phyloP scores from a whole-genome alignment of 92 coral and sea anemone species.

The Palythoa heliodiscus region DNA sequence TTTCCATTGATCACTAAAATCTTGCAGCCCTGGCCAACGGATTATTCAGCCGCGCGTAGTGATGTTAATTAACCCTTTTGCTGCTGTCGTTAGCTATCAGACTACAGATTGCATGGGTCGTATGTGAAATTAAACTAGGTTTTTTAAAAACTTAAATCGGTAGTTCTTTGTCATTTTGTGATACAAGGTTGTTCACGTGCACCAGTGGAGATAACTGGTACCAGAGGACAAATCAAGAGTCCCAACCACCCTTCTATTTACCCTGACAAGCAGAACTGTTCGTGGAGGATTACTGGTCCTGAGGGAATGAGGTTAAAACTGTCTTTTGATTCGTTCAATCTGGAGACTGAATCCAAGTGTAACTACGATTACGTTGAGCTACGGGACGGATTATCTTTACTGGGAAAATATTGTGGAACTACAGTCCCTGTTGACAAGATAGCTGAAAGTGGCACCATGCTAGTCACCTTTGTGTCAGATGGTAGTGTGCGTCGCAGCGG shows the following conservation, averaged over 20 bases:
- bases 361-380: constrained; percentile 46
- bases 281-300: constrained; percentile 41
- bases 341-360: constrained; percentile 33
- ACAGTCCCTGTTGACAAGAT: constrained; percentile 27
- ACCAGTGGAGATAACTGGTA: background rate
- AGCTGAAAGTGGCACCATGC: constrained; percentile 16
- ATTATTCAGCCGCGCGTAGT: too few species aligned
- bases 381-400: constrained; percentile 46
- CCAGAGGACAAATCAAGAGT: constrained; percentile 1
- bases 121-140: background rate
- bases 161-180: background rate
- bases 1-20: too few species aligned
- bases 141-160: background rate
- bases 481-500: background rate
- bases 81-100: too few species aligned
- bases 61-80: too few species aligned
- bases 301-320: constrained; percentile 42
- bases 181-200: background rate
- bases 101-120: too few species aligned
- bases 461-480: background rate
- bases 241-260: background rate
- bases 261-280: constrained; percentile 7
- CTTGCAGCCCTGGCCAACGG: too few species aligned
- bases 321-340: constrained; percentile 12
- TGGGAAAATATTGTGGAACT: constrained; percentile 45